phyloP scores from a whole-genome alignment of 2,113 vertebrate genomes.

The Salvelinus fontinalis region DNA sequence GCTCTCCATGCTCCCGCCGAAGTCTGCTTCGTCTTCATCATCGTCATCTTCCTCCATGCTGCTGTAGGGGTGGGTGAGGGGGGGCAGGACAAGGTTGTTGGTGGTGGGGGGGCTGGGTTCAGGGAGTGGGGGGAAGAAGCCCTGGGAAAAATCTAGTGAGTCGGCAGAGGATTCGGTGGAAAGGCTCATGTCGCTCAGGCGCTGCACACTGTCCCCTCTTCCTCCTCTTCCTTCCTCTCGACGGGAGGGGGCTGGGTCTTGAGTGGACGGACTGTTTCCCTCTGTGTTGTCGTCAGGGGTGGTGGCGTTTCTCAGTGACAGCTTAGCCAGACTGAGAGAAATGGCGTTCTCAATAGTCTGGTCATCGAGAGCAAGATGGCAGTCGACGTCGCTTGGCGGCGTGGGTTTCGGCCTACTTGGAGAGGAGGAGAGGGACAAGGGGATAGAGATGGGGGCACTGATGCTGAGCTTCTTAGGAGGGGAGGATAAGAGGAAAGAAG shows the following conservation, averaged over 20 bases:
- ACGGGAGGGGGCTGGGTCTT: conserved; percentile 1
- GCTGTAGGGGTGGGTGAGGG: conserved; percentile 71
- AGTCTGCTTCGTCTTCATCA: conserved; percentile 61
- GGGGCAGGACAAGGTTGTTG: conserved; percentile 66
- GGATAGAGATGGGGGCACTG: conserved; percentile 66
- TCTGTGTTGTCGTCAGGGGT: not conserved
- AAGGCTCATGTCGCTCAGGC: conserved; percentile 93
- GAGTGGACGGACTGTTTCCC: conserved; percentile 14
- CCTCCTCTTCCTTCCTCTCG: conserved; percentile 22
- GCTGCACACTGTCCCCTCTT: conserved; percentile 72
- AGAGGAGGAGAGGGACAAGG: conserved; percentile 57
- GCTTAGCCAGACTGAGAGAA: conserved; percentile 62
- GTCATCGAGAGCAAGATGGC: conserved; percentile 63
- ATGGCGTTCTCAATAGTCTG: conserved; percentile 58
- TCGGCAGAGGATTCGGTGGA: conserved; percentile 88
- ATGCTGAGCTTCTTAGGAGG: conserved; percentile 73
- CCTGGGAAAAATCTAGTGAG: conserved; percentile 78
- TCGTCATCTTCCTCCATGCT: conserved; percentile 82
- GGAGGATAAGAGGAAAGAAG: conserved; percentile 59
- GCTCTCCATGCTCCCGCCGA: conserved; percentile 56
- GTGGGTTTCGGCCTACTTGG: conserved; percentile 72
- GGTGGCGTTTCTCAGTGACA: conserved; percentile 33
- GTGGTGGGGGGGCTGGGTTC: conserved; percentile 57
- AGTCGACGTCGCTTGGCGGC: conserved; percentile 74
- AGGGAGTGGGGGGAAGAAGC: conserved; percentile 72